A percentile compares a stretch with the other conserved stretches of the same genome.
These are phyloP conservation scores for Geothlypis trichas DNA, from an alignment of 2,113 vertebrate genomes.

Conservation along the genomic window DNA sequence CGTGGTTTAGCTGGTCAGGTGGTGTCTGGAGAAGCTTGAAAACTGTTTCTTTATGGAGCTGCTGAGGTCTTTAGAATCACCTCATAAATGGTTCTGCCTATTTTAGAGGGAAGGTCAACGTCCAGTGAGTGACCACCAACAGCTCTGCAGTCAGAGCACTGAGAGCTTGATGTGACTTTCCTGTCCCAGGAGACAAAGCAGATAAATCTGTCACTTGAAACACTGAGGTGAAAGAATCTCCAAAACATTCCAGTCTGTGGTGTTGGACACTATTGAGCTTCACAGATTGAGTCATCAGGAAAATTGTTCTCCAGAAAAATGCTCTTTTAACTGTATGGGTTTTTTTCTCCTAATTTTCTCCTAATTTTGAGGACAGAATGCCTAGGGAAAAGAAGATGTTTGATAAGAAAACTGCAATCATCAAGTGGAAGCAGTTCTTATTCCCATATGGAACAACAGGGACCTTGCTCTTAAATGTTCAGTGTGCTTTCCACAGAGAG, in stretches of 20 bases:
- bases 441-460: not conserved
- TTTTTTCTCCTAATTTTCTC: not conserved
- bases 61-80: not conserved
- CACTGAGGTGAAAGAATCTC: not conserved
- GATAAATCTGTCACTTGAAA: not conserved
- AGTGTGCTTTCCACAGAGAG: not conserved
- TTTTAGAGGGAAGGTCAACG: not conserved
- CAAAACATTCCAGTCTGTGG: not conserved
- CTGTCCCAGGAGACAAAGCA: not conserved
- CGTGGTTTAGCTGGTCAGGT: not conserved
- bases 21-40: not conserved
- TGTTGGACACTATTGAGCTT: not conserved
- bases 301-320: not conserved
- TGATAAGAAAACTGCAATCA: not conserved
- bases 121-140: not conserved
- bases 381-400: not conserved
- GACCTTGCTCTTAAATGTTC: fast-evolving
- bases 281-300: not conserved
- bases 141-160: not conserved
- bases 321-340: not conserved
- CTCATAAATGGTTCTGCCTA: fast-evolving
- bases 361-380: not conserved
- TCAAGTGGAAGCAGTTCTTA: not conserved
- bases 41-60: not conserved
- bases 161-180: not conserved